A percentile compares a stretch with the other conserved stretches of the same genome.
These are phyloP conservation scores for Orthonyx spaldingii DNA, from an alignment of 2,113 vertebrate species.

Conservation along the genomic window DNA sequence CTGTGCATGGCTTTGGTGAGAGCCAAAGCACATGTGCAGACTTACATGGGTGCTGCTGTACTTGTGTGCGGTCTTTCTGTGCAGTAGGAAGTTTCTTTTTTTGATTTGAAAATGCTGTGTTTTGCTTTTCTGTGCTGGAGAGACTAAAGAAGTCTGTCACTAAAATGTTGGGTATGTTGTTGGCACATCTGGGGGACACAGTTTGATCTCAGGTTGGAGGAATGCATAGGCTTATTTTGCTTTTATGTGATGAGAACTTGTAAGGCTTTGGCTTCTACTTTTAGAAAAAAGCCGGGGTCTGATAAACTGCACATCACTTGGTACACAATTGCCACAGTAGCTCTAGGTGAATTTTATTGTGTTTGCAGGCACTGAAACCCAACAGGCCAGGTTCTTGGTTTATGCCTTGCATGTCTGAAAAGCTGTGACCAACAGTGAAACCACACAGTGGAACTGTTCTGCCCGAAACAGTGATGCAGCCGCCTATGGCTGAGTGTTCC, in stretches of 20 bases:
- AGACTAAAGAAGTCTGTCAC: not conserved
- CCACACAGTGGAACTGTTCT: slow-evolving; percentile 17
- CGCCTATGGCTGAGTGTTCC: not conserved
- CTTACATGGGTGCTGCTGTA: not conserved
- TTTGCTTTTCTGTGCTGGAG: not conserved
- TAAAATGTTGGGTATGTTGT: not conserved
- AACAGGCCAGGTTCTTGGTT: not conserved
- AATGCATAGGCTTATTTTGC: not conserved
- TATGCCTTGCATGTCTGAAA: not conserved
- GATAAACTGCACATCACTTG: not conserved
- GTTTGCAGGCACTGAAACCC: not conserved
- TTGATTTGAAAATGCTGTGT: not conserved
- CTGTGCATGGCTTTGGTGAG: not conserved
- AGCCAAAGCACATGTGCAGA: not conserved
- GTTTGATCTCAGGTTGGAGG: not conserved
- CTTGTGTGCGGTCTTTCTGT: not conserved
- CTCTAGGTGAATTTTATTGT: not conserved
- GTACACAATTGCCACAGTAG: not conserved
- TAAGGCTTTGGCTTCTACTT: not conserved
- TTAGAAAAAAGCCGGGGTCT: not conserved
- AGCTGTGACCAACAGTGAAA: not conserved
- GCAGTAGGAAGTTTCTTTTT: not conserved
- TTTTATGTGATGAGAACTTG: not conserved
- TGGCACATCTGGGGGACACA: not conserved
- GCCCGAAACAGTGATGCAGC: not conserved